A percentile compares a stretch with the other conserved stretches of the same genome.
These are phyloP conservation scores for Rallus limicola DNA, from an alignment of 2,113 vertebrate genomes.

Conservation along the genomic window DNA sequence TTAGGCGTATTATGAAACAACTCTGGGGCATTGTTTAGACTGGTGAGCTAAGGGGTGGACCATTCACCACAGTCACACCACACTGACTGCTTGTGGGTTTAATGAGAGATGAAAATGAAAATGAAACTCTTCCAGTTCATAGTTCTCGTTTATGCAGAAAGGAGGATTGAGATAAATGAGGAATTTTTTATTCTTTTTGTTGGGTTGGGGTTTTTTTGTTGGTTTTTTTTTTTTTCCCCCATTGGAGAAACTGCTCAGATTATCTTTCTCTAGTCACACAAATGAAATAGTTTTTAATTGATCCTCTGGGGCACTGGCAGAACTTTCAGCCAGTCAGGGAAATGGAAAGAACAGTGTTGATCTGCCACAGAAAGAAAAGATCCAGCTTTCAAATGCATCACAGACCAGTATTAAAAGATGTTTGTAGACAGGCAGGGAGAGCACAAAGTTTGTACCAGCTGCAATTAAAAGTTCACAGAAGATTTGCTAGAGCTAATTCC, in stretches of 20 bases:
- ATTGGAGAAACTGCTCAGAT: background rate
- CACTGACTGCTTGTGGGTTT: background rate
- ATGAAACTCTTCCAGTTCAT: background rate
- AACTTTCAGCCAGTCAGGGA: background rate
- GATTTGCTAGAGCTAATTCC: background rate
- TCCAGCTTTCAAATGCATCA: background rate
- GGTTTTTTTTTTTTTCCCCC: background rate
- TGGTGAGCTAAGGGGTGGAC: background rate
- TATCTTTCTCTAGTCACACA: background rate
- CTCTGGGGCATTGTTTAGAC: background rate
- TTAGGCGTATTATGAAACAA: background rate
- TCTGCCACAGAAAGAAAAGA: background rate
- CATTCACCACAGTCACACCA: background rate
- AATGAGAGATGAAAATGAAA: background rate
- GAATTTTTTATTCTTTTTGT: background rate
- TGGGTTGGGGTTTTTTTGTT: background rate
- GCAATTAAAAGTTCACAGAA: conserved; percentile 33
- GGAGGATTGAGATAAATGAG: background rate
- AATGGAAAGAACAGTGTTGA: background rate
- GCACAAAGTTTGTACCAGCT: background rate
- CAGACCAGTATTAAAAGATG: background rate
- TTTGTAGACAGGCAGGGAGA: background rate
- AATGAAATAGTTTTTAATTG: background rate
- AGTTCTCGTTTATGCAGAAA: background rate
- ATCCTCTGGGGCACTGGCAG: background rate